Conservation (phyloP, 2,888 invertebrate genomes). For the Lumbricus terrestris region DNA sequence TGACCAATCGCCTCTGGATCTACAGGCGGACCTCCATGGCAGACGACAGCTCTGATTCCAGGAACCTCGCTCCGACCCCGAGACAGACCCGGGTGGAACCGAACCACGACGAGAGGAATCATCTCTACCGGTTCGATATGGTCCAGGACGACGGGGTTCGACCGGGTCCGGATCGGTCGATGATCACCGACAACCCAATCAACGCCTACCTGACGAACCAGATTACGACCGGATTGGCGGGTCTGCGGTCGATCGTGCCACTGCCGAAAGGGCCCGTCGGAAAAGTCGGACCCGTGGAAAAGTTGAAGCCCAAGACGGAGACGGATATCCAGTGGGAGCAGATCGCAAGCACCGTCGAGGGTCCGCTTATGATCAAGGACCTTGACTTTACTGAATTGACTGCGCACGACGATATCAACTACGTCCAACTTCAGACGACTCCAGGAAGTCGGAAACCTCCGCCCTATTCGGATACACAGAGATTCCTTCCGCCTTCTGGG, state of each 20-base stretch:
- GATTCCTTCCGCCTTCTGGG: conserved; percentile 38
- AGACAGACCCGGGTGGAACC: background rate
- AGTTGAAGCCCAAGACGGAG: conserved; percentile 11
- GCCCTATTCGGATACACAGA: conserved; percentile 40
- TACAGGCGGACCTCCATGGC: background rate
- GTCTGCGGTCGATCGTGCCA: background rate
- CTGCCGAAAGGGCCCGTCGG: background rate
- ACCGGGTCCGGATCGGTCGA: background rate
- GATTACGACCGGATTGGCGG: background rate
- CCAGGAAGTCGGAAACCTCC: conserved; percentile 37
- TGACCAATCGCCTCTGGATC: background rate
- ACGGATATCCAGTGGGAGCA: conserved; percentile 90
- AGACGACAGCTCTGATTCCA: background rate
- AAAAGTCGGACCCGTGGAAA: background rate
- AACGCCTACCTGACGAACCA: background rate
- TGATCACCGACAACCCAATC: background rate
- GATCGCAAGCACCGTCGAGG: conserved; percentile 59
- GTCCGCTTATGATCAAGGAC: conserved; percentile 72
- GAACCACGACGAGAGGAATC: background rate
- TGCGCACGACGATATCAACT: conserved; percentile 77
- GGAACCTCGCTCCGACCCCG: background rate
- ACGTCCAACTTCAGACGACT: conserved; percentile 23
- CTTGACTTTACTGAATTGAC: conserved; percentile 92
- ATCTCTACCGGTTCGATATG: background rate
- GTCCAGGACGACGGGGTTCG: background rate